A percentile compares a stretch with the other conserved stretches of the same genome.
Conservation (phyloP, 2,888 invertebrate species). For the Microplitis manilae region DNA sequence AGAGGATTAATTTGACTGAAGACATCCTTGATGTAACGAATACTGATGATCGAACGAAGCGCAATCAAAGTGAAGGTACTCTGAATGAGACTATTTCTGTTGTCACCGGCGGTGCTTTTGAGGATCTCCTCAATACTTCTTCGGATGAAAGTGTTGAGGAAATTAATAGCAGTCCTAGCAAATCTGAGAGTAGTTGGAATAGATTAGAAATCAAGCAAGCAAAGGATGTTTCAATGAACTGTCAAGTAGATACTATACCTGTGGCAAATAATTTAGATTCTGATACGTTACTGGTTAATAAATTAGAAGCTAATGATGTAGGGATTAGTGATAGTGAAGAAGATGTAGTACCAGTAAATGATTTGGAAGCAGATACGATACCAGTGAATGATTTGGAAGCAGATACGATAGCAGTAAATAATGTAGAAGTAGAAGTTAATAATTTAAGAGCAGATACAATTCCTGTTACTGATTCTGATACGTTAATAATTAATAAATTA, state of each 20-base stretch:
- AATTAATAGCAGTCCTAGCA: neutral
- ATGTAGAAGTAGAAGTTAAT: neutral
- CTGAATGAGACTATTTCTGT: conserved; percentile 6
- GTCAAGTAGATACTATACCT: neutral
- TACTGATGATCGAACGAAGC: neutral
- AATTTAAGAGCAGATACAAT: neutral
- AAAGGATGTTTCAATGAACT: neutral
- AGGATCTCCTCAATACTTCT: conserved; percentile 40
- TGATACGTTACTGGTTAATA: neutral
- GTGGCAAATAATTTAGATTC: neutral
- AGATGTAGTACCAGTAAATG: neutral
- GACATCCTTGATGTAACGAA: neutral
- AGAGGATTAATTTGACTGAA: neutral
- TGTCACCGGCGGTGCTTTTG: conserved; percentile 35
- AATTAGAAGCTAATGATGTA: neutral
- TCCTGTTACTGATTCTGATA: neutral
- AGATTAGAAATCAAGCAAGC: neutral
- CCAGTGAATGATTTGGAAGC: neutral
- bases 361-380: neutral
- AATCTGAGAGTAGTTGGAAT: neutral
- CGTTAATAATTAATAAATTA: neutral
- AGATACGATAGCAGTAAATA: neutral
- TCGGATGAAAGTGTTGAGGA: conserved; percentile 33
- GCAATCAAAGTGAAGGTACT: neutral
- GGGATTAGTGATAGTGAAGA: neutral